These are phyloP conservation scores for Schizothorax lantsangensis DNA, from an alignment of 2,797 vertebrate genomes.

Conservation along the genomic window DNA sequence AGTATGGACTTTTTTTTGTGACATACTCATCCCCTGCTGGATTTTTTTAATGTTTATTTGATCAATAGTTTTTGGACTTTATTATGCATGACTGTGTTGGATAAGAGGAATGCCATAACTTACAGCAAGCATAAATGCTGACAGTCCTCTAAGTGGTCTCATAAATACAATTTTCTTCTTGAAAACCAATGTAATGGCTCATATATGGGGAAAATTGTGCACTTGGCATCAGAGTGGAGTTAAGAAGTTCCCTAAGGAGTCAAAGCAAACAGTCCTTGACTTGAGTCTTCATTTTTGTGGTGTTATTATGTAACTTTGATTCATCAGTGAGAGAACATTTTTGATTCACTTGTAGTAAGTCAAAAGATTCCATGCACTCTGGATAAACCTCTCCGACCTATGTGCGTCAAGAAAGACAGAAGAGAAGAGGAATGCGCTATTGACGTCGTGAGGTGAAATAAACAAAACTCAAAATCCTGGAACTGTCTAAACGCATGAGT, in stretches of 20 bases:
- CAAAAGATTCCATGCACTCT: slow-evolving; percentile 17
- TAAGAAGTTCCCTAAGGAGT: neutral
- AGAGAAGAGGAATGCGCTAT: slow-evolving; percentile 71
- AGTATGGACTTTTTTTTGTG: neutral
- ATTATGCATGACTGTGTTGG: neutral
- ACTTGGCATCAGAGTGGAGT: neutral
- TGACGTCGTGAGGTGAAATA: slow-evolving; percentile 75
- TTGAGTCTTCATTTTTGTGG: slow-evolving; percentile 9
- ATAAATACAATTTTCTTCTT: neutral
- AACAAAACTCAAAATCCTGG: slow-evolving; percentile 72
- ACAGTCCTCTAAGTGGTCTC: neutral
- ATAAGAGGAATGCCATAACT: neutral
- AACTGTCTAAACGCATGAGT: slow-evolving; percentile 61
- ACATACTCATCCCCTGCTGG: neutral
- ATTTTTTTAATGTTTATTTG: neutral
- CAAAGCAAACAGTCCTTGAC: slow-evolving; percentile 3
- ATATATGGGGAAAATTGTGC: neutral
- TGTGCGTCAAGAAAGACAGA: slow-evolving; percentile 69
- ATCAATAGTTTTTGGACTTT: neutral
- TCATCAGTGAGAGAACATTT: neutral
- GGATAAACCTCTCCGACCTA: slow-evolving; percentile 64
- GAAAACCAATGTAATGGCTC: neutral
- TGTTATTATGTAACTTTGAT: slow-evolving; percentile 28
- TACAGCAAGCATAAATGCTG: neutral
- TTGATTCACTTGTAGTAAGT: slow-evolving; percentile 14